These are phyloP conservation scores for Aricia agestis DNA, from an alignment of 1,140 invertebrate genomes.

Conservation along the genomic window DNA sequence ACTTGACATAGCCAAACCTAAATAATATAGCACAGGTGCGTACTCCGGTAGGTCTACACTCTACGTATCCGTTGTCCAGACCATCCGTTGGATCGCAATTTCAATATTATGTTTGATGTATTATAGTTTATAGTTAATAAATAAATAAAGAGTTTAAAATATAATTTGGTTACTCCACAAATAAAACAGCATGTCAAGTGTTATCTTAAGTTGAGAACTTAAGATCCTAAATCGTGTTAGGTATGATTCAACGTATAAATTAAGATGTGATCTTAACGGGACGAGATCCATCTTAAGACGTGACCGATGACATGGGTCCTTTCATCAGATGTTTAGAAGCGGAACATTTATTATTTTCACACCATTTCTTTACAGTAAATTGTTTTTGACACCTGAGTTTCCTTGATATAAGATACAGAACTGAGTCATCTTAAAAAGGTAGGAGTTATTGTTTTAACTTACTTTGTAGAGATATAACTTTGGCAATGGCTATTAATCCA, in stretches of 20 bases:
- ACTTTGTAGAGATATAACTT: too few relatives aligned
- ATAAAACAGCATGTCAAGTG: background rate
- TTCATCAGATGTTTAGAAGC: background rate
- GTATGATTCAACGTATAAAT: slow-evolving; percentile 3
- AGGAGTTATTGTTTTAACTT: background rate
- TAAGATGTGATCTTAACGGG: slow-evolving; percentile 2
- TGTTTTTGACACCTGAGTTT: background rate
- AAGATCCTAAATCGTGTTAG: background rate
- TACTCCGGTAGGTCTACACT: too few relatives aligned
- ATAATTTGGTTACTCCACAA: too few relatives aligned
- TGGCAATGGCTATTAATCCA: too few relatives aligned
- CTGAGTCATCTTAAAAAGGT: background rate
- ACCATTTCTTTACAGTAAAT: background rate
- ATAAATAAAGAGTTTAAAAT: too few relatives aligned
- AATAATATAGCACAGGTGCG: too few relatives aligned
- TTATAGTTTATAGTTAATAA: too few relatives aligned
- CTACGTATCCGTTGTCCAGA: too few relatives aligned
- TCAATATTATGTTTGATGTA: too few relatives aligned
- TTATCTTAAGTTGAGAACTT: background rate
- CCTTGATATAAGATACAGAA: background rate
- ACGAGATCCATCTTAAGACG: background rate
- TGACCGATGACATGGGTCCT: background rate
- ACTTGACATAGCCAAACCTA: too few relatives aligned
- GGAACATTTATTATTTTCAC: background rate
- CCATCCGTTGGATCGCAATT: too few relatives aligned